Base-by-base conservation (phyloP, 2,888 invertebrate species). In the Nipponacmea schrenckii region DNA sequence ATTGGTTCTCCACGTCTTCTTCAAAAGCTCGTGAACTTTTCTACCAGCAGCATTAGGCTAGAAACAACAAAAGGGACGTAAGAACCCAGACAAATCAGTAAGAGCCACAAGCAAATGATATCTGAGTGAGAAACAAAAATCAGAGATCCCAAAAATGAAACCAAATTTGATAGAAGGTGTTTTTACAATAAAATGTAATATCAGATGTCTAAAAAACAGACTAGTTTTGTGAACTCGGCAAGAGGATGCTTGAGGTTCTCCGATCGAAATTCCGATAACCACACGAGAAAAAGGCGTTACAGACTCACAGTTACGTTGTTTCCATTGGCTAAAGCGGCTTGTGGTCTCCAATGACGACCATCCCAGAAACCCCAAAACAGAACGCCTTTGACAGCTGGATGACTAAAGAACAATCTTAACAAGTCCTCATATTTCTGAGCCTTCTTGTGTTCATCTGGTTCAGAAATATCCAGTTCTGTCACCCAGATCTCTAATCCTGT, bases 301-400 rank as follows among this genome's bases (percentile, higher is more conserved):
- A 8, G 39, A 68, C 68, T 68, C 50, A 71, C 71, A 44, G 56
- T 68, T 3, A 67, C 63, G 17, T 48, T 50, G 1, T 62, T n/a
- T 17, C 71, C 71, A 31, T 62, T 67, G 8, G 62, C 63, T n/a
- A 71, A 64, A 31, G 72, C 74, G 4, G 71, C 71, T 26, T 69
- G 63, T 1, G 71, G 71, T 48, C 67, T 45, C 50, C 66, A 72
- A 45, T 72, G 71, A 5, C 62, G 56, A 3, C 66, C 50, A 50
- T 69, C 69, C 68, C 69, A 74, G 69, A 72, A 74, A 0, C 74
- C 74, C 74, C 74, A 74, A 50, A 74, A 39, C 27, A 74, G 39
- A 26, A 74, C 67, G 15, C 74, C 74, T 8, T 72, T 62, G 10
- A 74, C 72, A 24, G 31, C 56, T 0, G 66, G 69, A 56, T 74